phyloP scores from a whole-genome alignment of 2,797 vertebrate genomes.

The Pseudomugil tenellus region DNA sequence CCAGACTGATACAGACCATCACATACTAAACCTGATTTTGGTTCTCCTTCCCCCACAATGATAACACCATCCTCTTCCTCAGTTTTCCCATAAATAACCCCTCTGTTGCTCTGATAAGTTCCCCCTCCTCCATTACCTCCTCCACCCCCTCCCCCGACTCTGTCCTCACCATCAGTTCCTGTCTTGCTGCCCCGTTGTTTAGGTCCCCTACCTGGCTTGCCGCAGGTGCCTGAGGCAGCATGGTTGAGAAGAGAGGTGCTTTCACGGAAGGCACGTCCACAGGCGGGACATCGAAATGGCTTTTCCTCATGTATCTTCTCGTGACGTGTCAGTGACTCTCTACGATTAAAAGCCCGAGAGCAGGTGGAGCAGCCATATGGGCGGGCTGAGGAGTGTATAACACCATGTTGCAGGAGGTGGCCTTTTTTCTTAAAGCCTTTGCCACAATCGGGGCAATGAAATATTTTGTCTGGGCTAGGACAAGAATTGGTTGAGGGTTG shows the following conservation, averaged over 20 bases:
- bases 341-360: conserved; percentile 93
- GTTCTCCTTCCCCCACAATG: conserved; percentile 82
- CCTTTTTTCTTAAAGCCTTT: conserved; percentile 96
- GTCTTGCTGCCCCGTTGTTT: conserved; percentile 82
- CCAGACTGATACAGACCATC: conserved; percentile 83
- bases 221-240: conserved; percentile 88
- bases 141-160: conserved; percentile 80
- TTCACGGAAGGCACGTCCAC: conserved; percentile 88
- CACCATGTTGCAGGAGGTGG: conserved; percentile 93
- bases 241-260: conserved; percentile 89
- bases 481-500: conserved; percentile 76
- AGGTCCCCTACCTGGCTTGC: conserved; percentile 86
- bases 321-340: conserved; percentile 94
- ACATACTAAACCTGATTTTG: conserved; percentile 82
- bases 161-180: conserved; percentile 83
- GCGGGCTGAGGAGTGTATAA: conserved; percentile 91
- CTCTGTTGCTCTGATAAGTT: conserved; percentile 81
- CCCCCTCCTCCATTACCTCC: conserved; percentile 83
- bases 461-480: conserved; percentile 87
- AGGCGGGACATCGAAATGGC: conserved; percentile 92
- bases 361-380: conserved; percentile 93
- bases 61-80: conserved; percentile 84
- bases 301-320: conserved; percentile 94
- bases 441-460: conserved; percentile 92
- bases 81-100: conserved; percentile 83